Evolutionary conservation across 2,113 vertebrate species (phyloP).

Genomic region (Bufo bufo): DNA sequence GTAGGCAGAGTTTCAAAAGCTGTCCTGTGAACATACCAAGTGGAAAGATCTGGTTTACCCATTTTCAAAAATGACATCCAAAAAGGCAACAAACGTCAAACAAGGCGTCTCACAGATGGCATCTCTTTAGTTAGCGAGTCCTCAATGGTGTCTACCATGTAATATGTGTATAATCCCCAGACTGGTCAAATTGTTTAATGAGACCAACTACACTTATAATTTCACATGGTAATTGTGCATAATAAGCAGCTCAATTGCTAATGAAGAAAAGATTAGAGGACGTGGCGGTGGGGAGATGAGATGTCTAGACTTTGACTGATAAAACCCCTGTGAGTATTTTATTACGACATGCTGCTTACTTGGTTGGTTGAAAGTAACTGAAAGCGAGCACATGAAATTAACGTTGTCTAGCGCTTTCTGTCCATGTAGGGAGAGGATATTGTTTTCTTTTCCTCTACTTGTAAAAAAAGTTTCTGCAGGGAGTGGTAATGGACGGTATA

Average conservation of each 20-base stretch:
- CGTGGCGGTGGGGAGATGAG: conserved; percentile 4
- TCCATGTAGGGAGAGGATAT: not conserved
- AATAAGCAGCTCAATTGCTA: conserved; percentile 40
- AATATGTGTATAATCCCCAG: not conserved
- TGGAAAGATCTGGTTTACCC: too few species aligned
- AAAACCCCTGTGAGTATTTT: conserved; percentile 51
- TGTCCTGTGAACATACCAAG: too few species aligned
- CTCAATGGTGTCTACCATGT: not conserved
- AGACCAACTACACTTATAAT: not conserved
- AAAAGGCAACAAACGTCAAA: not conserved
- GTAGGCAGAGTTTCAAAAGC: too few species aligned
- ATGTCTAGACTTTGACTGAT: conserved; percentile 35
- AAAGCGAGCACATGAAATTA: conserved; percentile 33
- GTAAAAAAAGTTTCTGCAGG: conserved; percentile 40
- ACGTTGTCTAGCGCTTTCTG: conserved; percentile 1
- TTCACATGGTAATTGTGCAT: not conserved
- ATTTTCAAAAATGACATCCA: too few species aligned
- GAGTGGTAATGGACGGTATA: conserved; percentile 44
- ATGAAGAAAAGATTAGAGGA: conserved; percentile 13
- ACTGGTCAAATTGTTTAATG: not conserved
- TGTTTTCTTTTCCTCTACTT: conserved; percentile 9
- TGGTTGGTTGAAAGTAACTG: conserved; percentile 25
- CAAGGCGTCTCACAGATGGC: not conserved
- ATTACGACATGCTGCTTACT: conserved; percentile 36
- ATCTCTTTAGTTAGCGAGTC: not conserved